A percentile compares a stretch with the other conserved stretches of the same genome.
phyloP scores from a whole-genome alignment of 2,888 invertebrate genomes.

The Nephrotoma flavescens region DNA sequence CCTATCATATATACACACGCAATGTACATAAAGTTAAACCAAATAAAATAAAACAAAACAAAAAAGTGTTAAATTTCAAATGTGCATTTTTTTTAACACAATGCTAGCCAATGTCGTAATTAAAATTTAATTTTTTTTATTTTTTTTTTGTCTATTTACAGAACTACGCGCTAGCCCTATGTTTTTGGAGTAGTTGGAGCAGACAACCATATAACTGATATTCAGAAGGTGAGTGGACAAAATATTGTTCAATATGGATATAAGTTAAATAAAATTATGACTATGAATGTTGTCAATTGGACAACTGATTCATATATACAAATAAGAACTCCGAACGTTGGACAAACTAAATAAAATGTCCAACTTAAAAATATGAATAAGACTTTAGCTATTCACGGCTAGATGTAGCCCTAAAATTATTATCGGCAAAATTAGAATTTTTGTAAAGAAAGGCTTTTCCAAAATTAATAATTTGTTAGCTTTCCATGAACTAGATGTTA shows the following conservation, averaged over 20 bases:
- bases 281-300: no score
- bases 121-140: background rate
- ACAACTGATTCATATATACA: no score
- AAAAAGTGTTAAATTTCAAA: background rate
- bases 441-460: no score
- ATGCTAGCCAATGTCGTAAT: background rate
- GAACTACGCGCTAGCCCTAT: background rate
- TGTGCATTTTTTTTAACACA: background rate
- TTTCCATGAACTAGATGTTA: no score
- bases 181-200: background rate
- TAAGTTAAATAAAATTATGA: background rate
- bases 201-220: background rate
- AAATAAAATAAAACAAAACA: background rate
- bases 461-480: no score
- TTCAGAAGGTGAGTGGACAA: background rate
- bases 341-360: background rate
- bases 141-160: background rate
- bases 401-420: no score
- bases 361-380: no score
- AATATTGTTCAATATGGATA: background rate
- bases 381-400: no score
- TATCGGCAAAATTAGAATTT: no score
- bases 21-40: background rate
- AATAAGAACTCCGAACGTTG: background rate
- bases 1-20: background rate